phyloP scores from a whole-genome alignment of 1,140 invertebrate genomes.

The Babylonia areolata region DNA sequence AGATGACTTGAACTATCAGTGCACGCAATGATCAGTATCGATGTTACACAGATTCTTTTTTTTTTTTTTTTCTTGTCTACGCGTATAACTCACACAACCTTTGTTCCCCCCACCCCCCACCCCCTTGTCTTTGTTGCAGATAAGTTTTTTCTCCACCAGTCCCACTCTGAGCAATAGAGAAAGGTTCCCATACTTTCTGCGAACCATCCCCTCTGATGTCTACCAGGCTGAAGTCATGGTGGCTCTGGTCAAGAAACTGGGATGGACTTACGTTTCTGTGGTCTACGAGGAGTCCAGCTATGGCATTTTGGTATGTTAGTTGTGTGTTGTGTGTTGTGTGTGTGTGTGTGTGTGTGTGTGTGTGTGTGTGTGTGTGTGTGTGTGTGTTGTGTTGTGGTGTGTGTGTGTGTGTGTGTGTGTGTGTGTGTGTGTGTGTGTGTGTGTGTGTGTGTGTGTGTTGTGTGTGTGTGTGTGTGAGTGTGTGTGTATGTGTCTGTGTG shows the following conservation, averaged over 20 bases:
- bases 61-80: background rate
- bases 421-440: background rate
- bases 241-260: constrained; percentile 89
- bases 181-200: constrained; percentile 94
- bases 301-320: constrained; percentile 88
- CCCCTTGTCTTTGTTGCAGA: constrained; percentile 79
- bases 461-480: too few species aligned
- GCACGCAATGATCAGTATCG: too few species aligned
- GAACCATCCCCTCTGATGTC: constrained; percentile 96
- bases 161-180: constrained; percentile 96
- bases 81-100: background rate
- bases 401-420: background rate
- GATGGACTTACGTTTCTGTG: constrained; percentile 96
- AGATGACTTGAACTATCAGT: too few species aligned
- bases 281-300: constrained; percentile 98
- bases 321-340: background rate
- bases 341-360: background rate
- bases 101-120: background rate
- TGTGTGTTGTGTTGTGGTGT: background rate
- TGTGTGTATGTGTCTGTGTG: too few species aligned
- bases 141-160: constrained; percentile 96
- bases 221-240: constrained; percentile 97
- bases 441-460: too few species aligned
- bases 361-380: constrained; percentile 20
- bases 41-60: too few species aligned